Evolutionary conservation across 2,797 vertebrate species (phyloP).

Genomic region (Loriculus beryllinus): DNA sequence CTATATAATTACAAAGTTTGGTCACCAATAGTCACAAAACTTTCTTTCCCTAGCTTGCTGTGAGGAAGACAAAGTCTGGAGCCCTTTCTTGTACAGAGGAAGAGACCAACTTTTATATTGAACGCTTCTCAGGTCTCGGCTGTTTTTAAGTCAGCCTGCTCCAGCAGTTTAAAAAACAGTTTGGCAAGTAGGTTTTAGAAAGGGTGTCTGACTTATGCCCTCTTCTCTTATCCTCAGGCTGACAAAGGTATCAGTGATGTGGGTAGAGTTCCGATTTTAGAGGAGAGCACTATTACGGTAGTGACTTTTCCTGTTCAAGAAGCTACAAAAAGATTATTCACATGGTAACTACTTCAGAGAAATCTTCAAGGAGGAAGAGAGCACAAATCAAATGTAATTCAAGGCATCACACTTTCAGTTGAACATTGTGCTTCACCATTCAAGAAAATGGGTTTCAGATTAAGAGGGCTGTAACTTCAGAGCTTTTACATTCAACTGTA

Average conservation of each 20-base stretch:
- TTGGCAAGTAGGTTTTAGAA: neutral
- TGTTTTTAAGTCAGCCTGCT: neutral
- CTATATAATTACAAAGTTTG: neutral
- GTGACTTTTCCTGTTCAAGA: neutral
- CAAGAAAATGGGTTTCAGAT: neutral
- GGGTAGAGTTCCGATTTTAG: neutral
- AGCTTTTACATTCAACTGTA: neutral
- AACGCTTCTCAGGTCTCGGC: neutral
- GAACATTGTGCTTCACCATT: neutral
- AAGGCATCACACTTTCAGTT: rapidly evolving
- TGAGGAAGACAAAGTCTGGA: neutral
- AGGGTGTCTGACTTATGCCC: neutral
- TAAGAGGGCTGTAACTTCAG: neutral
- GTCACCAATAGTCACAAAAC: neutral
- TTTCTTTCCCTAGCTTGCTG: neutral
- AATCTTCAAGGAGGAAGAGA: neutral
- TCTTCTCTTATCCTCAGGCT: neutral
- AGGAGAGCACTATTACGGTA: neutral
- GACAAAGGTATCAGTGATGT: neutral
- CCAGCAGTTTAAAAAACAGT: neutral
- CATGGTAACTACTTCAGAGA: neutral
- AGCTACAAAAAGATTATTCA: neutral
- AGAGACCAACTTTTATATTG: neutral
- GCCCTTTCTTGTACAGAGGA: neutral
- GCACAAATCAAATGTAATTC: neutral